Evolutionary conservation across 2,797 vertebrate species (phyloP).

Genomic region (Paguma larvata): DNA sequence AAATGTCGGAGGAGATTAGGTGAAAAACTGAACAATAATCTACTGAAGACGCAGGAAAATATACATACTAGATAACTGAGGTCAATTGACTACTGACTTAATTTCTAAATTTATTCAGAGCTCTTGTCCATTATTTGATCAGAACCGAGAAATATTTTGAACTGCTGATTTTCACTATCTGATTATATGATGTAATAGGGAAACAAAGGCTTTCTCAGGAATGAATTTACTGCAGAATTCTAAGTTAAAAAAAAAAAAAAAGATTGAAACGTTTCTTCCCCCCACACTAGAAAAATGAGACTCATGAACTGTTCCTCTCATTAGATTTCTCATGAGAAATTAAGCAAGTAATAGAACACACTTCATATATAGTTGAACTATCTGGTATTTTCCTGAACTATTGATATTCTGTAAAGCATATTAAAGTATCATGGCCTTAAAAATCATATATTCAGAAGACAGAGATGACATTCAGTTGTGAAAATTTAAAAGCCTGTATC

Average conservation of each 20-base stretch:
- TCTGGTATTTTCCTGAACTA: not conserved
- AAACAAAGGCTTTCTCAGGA: not conserved
- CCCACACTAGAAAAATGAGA: not conserved
- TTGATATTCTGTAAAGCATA: not conserved
- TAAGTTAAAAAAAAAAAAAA: not conserved
- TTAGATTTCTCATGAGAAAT: not conserved
- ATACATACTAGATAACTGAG: not conserved
- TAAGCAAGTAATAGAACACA: not conserved
- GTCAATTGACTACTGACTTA: not conserved
- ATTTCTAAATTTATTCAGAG: constrained; percentile 29
- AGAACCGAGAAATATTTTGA: constrained; percentile 53
- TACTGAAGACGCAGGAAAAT: constrained; percentile 7
- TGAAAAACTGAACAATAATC: not conserved
- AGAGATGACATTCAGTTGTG: not conserved
- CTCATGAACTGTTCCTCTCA: not conserved
- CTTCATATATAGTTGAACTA: not conserved
- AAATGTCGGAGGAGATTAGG: not conserved
- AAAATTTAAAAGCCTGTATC: not conserved
- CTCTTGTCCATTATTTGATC: not conserved
- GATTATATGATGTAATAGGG: not conserved
- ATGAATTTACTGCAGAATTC: not conserved
- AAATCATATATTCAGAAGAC: not conserved
- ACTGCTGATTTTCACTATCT: not conserved
- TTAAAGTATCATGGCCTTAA: not conserved
- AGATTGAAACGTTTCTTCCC: not conserved